Percentiles rank a stretch among this genome's conserved stretches.
Evolutionary conservation across 1,140 invertebrate species (phyloP).

Genomic region (Augochlora pura): DNA sequence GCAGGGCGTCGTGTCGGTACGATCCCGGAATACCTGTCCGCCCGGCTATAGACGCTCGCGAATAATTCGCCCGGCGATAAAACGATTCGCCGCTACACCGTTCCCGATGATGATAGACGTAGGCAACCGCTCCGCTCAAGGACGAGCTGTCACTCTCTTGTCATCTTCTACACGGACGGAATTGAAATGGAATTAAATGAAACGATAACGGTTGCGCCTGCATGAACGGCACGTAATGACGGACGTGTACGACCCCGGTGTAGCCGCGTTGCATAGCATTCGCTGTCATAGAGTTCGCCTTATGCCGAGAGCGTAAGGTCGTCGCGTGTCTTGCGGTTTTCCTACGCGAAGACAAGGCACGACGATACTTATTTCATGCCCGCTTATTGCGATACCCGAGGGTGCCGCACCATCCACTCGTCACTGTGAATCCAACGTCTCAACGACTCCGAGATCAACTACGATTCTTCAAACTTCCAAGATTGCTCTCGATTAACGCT

Average conservation of each 20-base stretch:
- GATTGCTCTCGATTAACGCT: no score
- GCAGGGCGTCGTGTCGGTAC: neutral
- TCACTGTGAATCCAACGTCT: slow-evolving; percentile 45
- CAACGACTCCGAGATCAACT: neutral
- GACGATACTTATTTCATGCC: slow-evolving; percentile 52
- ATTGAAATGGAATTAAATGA: slow-evolving; percentile 63
- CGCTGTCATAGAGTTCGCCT: neutral
- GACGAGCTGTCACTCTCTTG: slow-evolving; percentile 57
- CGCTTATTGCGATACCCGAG: slow-evolving; percentile 52
- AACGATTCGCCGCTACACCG: slow-evolving; percentile 51
- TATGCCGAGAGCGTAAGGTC: slow-evolving; percentile 26
- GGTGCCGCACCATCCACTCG: slow-evolving; percentile 57
- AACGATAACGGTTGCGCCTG: slow-evolving; percentile 42
- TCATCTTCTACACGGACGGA: slow-evolving; percentile 54
- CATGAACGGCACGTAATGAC: slow-evolving; percentile 49
- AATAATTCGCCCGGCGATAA: slow-evolving; percentile 48
- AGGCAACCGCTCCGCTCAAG: slow-evolving; percentile 30
- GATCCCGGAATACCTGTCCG: neutral
- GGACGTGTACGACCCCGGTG: neutral
- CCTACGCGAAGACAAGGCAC: slow-evolving; percentile 36
- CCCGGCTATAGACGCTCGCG: neutral
- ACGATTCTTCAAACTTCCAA: neutral
- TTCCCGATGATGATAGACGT: slow-evolving; percentile 47
- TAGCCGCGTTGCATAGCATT: neutral
- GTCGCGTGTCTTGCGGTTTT: slow-evolving; percentile 45